Conservation (phyloP, 2,797 vertebrate species). For the Oreortyx pictus region DNA sequence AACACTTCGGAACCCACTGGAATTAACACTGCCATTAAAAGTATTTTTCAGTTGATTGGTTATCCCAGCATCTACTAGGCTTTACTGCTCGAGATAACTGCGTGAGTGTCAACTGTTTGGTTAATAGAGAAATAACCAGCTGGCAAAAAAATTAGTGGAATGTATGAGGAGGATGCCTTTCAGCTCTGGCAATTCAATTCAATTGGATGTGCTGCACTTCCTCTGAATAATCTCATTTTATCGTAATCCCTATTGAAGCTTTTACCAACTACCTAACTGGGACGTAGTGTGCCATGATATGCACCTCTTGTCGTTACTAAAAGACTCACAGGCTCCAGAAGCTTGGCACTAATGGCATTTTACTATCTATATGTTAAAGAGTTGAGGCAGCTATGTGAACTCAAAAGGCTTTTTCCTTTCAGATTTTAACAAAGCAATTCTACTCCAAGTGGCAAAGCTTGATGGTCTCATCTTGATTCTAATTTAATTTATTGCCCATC, state of each 20-base stretch:
- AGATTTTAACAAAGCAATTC: constrained; percentile 73
- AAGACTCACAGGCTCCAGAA: constrained; percentile 72
- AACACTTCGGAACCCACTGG: neutral
- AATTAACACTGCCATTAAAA: constrained; percentile 22
- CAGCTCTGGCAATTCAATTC: constrained; percentile 66
- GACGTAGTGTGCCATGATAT: constrained; percentile 57
- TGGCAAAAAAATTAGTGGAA: constrained; percentile 62
- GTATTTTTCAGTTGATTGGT: constrained; percentile 43
- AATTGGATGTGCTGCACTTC: constrained; percentile 69
- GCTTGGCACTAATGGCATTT: constrained; percentile 69
- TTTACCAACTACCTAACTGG: constrained; percentile 70
- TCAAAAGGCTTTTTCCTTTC: constrained; percentile 72
- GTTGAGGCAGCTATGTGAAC: constrained; percentile 68
- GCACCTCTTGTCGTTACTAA: constrained; percentile 64
- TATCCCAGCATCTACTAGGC: neutral
- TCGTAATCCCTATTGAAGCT: constrained; percentile 72
- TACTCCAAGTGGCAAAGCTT: constrained; percentile 65
- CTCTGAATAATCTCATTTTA: constrained; percentile 71
- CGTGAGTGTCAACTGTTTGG: constrained; percentile 38
- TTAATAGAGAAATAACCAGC: constrained; percentile 69
- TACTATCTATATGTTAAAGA: constrained; percentile 74
- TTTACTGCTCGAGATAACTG: constrained; percentile 29
- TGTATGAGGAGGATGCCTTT: constrained; percentile 51
- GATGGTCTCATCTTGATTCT: constrained; percentile 69
- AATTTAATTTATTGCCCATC: constrained; percentile 74